Evolutionary conservation across 2,113 vertebrate genomes (phyloP).

Genomic region (Cynopterus brachyotis): DNA sequence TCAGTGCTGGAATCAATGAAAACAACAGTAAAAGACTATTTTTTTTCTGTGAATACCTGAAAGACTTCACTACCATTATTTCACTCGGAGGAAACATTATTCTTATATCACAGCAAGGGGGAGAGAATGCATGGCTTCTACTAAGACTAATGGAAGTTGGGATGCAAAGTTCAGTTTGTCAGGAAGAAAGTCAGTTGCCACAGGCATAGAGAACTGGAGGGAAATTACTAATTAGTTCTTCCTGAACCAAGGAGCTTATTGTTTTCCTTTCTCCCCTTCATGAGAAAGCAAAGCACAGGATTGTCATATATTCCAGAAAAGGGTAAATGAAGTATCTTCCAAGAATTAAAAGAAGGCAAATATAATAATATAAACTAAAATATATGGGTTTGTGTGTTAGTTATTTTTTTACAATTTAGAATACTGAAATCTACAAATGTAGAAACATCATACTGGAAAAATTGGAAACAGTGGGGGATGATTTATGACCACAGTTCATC

Average conservation of each 20-base stretch:
- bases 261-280: not conserved
- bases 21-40: conserved; percentile 46
- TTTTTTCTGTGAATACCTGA: conserved; percentile 63
- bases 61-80: conserved; percentile 60
- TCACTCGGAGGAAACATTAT: conserved; percentile 48
- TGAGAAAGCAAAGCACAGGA: not conserved
- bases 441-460: not conserved
- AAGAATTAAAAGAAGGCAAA: conserved; percentile 24
- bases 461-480: not conserved
- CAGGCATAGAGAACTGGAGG: not conserved
- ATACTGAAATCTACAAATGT: conserved; percentile 17
- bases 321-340: not conserved
- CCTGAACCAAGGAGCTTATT: not conserved
- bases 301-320: not conserved
- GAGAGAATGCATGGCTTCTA: not conserved
- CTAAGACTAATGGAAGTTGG: conserved; percentile 49
- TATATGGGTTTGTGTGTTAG: not conserved
- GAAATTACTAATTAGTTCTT: conserved; percentile 8
- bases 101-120: conserved; percentile 41
- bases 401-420: not conserved
- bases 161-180: conserved; percentile 29
- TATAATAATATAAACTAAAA: conserved; percentile 3
- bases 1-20: conserved; percentile 73
- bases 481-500: not conserved
- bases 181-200: conserved; percentile 40